Evolutionary conservation across 53 echinoderm and acorn worm species (phyloP).

Genomic region (Holothuria scabra): DNA sequence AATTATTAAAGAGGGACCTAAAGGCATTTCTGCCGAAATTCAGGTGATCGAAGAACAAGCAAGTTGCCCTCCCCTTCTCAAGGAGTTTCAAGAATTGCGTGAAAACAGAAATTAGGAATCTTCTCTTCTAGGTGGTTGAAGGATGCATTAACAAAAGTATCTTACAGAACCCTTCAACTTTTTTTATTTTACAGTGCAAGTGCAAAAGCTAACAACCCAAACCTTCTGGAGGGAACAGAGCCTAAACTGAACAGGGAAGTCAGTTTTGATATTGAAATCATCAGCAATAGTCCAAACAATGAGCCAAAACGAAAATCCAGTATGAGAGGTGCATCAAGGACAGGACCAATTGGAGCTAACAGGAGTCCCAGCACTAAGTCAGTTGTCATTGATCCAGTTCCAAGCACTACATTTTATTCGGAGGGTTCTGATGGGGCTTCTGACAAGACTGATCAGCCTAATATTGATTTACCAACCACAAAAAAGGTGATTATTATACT

Average conservation of each 20-base stretch:
- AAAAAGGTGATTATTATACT: constrained; percentile 8
- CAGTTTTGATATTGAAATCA: constrained; percentile 83
- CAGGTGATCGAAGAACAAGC: too few relatives aligned
- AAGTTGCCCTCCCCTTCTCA: too few relatives aligned
- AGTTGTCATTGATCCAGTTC: constrained; percentile 78
- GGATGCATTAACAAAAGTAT: too few relatives aligned
- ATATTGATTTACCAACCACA: constrained; percentile 1
- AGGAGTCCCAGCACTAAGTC: constrained; percentile 70
- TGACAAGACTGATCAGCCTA: constrained; percentile 7
- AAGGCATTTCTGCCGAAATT: too few relatives aligned
- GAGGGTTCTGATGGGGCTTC: constrained; percentile 39
- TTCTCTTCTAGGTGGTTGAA: too few relatives aligned
- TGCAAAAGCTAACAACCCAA: background rate
- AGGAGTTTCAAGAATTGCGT: too few relatives aligned
- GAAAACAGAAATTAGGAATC: too few relatives aligned
- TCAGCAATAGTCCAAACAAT: constrained; percentile 22
- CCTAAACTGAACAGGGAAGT: constrained; percentile 69
- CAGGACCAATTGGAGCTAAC: constrained; percentile 34
- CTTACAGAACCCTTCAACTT: too few relatives aligned
- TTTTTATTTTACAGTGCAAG: background rate
- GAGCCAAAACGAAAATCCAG: constrained; percentile 61
- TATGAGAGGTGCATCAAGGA: constrained; percentile 60
- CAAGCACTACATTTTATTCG: constrained; percentile 63
- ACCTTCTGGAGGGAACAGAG: background rate
- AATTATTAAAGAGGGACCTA: too few relatives aligned